These are phyloP conservation scores for Dipodomys stephensi DNA, from an alignment of 2,113 vertebrate species.

Conservation along the genomic window DNA sequence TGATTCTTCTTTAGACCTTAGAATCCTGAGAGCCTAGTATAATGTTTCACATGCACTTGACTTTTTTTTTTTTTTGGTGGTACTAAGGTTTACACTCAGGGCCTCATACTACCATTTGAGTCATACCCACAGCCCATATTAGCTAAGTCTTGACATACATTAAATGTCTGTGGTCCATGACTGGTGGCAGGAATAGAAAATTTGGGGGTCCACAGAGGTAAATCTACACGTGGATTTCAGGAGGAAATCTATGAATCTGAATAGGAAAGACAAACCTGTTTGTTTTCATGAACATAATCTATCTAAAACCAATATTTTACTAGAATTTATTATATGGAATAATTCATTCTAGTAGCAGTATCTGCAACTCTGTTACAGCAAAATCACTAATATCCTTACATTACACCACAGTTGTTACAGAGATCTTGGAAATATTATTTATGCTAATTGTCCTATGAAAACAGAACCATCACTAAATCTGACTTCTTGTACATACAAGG, in stretches of 20 bases:
- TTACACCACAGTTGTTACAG: neutral
- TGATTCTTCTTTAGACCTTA: neutral
- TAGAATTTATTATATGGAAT: slow-evolving; percentile 10
- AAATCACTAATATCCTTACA: slow-evolving; percentile 35
- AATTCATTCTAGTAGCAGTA: neutral
- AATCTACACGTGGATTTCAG: neutral
- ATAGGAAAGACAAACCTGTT: neutral
- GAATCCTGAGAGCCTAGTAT: neutral
- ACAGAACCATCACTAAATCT: neutral
- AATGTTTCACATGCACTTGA: neutral
- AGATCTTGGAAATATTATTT: slow-evolving; percentile 29
- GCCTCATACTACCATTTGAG: no score
- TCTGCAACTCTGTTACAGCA: slow-evolving; percentile 13
- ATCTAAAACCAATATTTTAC: slow-evolving; percentile 39
- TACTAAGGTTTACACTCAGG: no score
- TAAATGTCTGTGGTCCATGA: neutral
- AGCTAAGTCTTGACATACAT: neutral
- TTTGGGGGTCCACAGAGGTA: neutral
- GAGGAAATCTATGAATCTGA: neutral
- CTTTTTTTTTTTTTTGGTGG: no score
- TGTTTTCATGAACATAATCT: slow-evolving; percentile 46
- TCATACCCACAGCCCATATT: neutral
- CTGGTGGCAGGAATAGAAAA: neutral
- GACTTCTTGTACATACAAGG: neutral
- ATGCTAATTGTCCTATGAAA: neutral